Base-by-base conservation (phyloP, 2,888 invertebrate genomes). In the Erebia palarica region DNA sequence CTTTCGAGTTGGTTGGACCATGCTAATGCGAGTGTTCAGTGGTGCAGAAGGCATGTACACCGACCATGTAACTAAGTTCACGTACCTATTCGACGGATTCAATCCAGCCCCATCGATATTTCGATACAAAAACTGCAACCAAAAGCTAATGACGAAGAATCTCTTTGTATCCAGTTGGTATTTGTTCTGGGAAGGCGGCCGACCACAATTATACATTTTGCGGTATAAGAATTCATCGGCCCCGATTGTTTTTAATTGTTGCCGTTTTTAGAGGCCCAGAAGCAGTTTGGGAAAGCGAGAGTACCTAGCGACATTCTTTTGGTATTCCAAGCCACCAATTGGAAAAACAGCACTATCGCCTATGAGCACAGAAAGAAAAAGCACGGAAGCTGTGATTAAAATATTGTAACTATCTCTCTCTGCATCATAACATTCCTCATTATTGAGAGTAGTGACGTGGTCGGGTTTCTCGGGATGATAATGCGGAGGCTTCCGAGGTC, bases 91-190 rank as follows among this genome's bases (percentile, higher is more conserved):
- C 65, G 65, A 69, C 36, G 63, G 61, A 63, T 75, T 75, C 77
- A 75, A 76, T 75, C 73, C 72, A 67, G 63, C 74, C 70, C 73
- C 75, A 77, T 75, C 76, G 75, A 76, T 74, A 76, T 76, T 76
- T 75, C 75, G 9, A 58, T 68, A 79, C 74, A 80, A 80, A 80
- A 79, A 78, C 71, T 44, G 64, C 57, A 60, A 21, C 66, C 70
- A 59, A 58, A 55, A 67, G 73, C 78, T 81, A 81, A 81, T 81
- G 81, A 80, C 77, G 65, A 73, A 76, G 81, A 81, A 80, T 81
- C 78, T 77, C 78, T 78, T 81, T 81, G 79, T 80, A 72, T 76
- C 61, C 67, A 66, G 65, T 70, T 71, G 78, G 79, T 76, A 81
- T 80, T 77, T 78, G 75, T 82, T 81, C 81, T 72, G 69, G 77